Percentiles rank a stretch among this genome's conserved stretches.
phyloP scores from a whole-genome alignment of 2,113 vertebrate genomes.

The Caretta caretta region DNA sequence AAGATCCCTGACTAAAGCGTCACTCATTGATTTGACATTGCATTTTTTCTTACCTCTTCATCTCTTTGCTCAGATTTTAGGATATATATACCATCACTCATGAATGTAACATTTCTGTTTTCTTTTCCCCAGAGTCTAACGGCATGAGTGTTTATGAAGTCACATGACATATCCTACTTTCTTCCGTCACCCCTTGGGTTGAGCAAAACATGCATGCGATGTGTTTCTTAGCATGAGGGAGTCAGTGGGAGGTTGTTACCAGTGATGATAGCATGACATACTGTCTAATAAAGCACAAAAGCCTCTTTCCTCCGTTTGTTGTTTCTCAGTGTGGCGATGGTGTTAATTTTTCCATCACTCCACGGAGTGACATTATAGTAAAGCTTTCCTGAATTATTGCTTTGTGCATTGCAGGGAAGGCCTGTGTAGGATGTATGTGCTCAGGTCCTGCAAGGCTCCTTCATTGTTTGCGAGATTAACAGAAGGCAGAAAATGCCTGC shows the following conservation, averaged over 20 bases:
- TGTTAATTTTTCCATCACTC: fast-evolving
- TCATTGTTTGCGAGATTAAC: background rate
- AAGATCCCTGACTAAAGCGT: background rate
- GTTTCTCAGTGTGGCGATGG: background rate
- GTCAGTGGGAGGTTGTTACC: background rate
- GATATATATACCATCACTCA: fast-evolving
- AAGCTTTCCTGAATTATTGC: background rate
- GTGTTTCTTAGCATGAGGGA: background rate
- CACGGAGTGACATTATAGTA: fast-evolving
- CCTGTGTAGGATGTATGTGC: background rate
- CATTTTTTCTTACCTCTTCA: background rate
- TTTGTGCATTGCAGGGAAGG: background rate
- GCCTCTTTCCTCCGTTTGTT: background rate
- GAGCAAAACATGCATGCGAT: fast-evolving
- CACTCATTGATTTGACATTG: fast-evolving
- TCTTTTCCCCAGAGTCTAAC: background rate
- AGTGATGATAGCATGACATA: background rate
- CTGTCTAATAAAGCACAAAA: background rate
- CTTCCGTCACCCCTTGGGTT: background rate
- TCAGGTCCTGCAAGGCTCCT: background rate
- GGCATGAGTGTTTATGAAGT: background rate
- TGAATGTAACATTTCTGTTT: background rate
- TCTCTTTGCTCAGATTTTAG: background rate
- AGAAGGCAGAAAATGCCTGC: constrained; percentile 16
- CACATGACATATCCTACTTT: background rate